These are phyloP conservation scores for Ramphastos sulfuratus DNA, from an alignment of 2,113 vertebrate genomes.

Conservation along the genomic window DNA sequence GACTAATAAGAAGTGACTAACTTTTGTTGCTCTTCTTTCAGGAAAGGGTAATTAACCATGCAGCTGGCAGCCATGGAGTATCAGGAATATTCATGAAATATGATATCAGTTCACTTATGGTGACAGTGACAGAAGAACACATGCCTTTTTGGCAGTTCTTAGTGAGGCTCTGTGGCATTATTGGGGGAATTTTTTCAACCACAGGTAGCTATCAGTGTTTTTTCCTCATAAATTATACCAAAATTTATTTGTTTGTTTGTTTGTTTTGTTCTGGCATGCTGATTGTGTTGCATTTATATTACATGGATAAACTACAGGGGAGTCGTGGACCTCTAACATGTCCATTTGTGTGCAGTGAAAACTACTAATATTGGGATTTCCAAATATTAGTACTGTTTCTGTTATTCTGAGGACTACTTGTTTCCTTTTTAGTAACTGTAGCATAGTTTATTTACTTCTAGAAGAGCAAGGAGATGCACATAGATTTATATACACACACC, in stretches of 20 bases:
- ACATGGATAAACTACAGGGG: neutral
- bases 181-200: conserved; percentile 98
- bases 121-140: conserved; percentile 94
- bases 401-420: neutral
- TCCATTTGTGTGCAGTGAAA: neutral
- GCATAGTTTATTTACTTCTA: neutral
- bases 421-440: neutral
- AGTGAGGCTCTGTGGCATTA: conserved; percentile 93
- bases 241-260: too few relatives aligned
- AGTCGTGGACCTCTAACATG: neutral
- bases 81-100: conserved; percentile 99
- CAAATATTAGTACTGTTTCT: neutral
- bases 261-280: neutral
- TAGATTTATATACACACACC: rapidly evolving
- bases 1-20: neutral
- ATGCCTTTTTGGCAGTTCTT: conserved; percentile 99
- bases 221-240: neutral
- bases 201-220: conserved; percentile 78
- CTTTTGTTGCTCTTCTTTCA: conserved; percentile 45
- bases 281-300: neutral
- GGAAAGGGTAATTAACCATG: conserved; percentile 95
- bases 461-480: neutral
- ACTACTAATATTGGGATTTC: neutral
- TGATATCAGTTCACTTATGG: conserved; percentile 96
- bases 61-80: conserved; percentile 94